A percentile compares a stretch with the other conserved stretches of the same genome.
These are phyloP conservation scores for Onchidella celtica DNA, from an alignment of 2,888 invertebrate genomes.

Conservation along the genomic window DNA sequence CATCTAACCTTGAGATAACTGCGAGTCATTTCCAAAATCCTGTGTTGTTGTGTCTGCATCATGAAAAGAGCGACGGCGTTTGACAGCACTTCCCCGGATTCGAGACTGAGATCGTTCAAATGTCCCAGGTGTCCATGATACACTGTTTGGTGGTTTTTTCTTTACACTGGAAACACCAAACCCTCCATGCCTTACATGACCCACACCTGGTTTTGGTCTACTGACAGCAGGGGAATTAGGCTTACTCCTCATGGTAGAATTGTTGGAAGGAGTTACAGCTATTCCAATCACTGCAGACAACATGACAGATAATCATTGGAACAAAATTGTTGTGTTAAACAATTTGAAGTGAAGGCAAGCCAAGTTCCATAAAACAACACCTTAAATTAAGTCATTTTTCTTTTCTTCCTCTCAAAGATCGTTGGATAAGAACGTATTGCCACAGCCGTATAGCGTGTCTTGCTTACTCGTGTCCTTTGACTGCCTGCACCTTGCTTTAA, in stretches of 20 bases:
- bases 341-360: no score
- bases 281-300: background rate
- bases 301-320: no score
- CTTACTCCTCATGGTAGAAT: conserved; percentile 17
- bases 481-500: no score
- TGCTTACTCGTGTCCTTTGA: no score
- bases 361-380: no score
- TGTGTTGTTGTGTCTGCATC: conserved; percentile 31
- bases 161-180: conserved; percentile 13
- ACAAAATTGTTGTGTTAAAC: no score
- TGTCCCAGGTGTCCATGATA: conserved; percentile 43
- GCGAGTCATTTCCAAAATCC: conserved; percentile 17
- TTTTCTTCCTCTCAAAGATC: no score
- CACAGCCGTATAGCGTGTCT: no score
- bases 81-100: conserved; percentile 15
- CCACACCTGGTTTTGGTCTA: background rate
- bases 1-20: conserved; percentile 35
- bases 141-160: background rate
- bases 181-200: conserved; percentile 35
- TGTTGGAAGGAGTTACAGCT: no score
- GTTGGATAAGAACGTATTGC: no score
- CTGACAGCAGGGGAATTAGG: conserved; percentile 15
- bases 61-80: conserved; percentile 19
- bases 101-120: conserved; percentile 40
- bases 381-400: no score